Evolutionary conservation across 2,888 invertebrate species (phyloP).

Genomic region (Zygaena filipendulae): DNA sequence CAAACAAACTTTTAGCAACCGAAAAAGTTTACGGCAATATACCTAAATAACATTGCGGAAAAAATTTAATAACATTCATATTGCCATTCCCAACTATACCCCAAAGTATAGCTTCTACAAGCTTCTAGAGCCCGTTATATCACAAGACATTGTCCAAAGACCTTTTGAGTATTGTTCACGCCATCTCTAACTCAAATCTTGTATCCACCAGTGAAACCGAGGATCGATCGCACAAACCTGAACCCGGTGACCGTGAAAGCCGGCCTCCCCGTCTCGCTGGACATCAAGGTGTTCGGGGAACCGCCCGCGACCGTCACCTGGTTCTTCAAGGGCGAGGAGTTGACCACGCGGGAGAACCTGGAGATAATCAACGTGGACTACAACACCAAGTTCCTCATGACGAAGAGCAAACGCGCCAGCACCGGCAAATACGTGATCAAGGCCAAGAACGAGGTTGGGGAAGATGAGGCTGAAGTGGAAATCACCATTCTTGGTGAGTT

Average conservation of each 20-base stretch:
- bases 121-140: too few species aligned
- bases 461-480: constrained; percentile 91
- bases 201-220: constrained; percentile 92
- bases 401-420: constrained; percentile 82
- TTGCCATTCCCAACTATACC: too few species aligned
- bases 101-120: too few species aligned
- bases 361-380: constrained; percentile 88
- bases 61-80: too few species aligned
- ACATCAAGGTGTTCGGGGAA: constrained; percentile 92
- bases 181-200: too few species aligned
- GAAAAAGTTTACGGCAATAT: too few species aligned
- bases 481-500: constrained; percentile 79
- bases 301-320: constrained; percentile 94
- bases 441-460: constrained; percentile 93
- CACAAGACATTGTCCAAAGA: too few species aligned
- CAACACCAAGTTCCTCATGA: constrained; percentile 89
- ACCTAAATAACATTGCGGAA: too few species aligned
- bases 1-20: too few species aligned
- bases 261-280: constrained; percentile 87
- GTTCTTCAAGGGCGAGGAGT: constrained; percentile 79
- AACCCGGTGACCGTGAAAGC: constrained; percentile 87
- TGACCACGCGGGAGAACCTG: constrained; percentile 70
- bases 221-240: constrained; percentile 91
- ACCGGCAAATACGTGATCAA: constrained; percentile 90
- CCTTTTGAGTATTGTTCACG: too few species aligned